phyloP scores from a whole-genome alignment of 2,113 vertebrate genomes.

The Mola mola region DNA sequence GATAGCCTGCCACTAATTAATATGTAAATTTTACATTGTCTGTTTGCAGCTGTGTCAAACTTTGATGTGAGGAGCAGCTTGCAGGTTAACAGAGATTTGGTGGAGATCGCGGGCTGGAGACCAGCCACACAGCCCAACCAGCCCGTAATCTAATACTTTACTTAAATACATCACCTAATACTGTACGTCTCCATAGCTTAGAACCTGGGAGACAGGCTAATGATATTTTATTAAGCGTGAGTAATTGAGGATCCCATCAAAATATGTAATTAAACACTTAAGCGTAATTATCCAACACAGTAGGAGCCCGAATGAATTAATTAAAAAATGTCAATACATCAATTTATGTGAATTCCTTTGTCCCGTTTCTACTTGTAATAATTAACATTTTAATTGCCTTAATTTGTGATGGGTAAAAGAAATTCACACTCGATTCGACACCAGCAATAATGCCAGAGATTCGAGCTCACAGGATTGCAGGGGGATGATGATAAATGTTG shows the following conservation, averaged over 20 bases:
- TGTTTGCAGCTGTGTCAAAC: slow-evolving; percentile 82
- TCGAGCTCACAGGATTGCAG: slow-evolving; percentile 28
- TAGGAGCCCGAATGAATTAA: slow-evolving; percentile 90
- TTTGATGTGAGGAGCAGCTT: slow-evolving; percentile 80
- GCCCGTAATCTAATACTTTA: slow-evolving; percentile 81
- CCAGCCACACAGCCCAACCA: slow-evolving; percentile 66
- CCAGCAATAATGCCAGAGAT: slow-evolving; percentile 48
- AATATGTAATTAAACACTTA: slow-evolving; percentile 97
- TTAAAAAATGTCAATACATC: slow-evolving; percentile 90
- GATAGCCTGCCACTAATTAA: slow-evolving; percentile 81
- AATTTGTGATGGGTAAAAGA: slow-evolving; percentile 73
- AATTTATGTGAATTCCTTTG: slow-evolving; percentile 89
- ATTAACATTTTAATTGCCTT: slow-evolving; percentile 84
- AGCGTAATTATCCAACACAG: slow-evolving; percentile 90
- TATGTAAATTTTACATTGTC: slow-evolving; percentile 85
- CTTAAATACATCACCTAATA: slow-evolving; percentile 80
- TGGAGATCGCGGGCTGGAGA: slow-evolving; percentile 77
- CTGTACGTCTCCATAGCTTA: slow-evolving; percentile 78
- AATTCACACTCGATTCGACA: slow-evolving; percentile 68
- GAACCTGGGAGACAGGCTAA: slow-evolving; percentile 89
- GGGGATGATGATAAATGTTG: slow-evolving; percentile 54
- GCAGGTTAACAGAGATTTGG: slow-evolving; percentile 85
- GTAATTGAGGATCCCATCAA: slow-evolving; percentile 94
- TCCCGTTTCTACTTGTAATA: slow-evolving; percentile 81
- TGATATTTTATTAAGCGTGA: slow-evolving; percentile 90